phyloP scores from a whole-genome alignment of 2,797 vertebrate species.

The Semaprochilodus insignis region DNA sequence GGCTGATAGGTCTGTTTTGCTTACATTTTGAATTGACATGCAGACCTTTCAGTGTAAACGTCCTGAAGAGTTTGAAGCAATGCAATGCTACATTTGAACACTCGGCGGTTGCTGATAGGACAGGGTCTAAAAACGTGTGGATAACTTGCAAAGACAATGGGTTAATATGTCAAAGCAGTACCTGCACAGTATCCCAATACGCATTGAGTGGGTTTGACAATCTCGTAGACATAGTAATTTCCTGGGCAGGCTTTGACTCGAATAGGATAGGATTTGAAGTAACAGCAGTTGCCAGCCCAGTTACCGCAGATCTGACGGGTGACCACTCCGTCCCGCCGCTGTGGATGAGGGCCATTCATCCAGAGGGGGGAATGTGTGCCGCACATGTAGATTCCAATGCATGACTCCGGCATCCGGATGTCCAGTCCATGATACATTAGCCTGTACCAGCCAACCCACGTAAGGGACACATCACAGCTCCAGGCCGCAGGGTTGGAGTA shows the following conservation, averaged over 20 bases:
- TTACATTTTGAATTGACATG: no score
- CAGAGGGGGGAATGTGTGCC: neutral
- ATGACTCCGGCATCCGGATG: constrained; percentile 5
- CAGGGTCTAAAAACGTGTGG: no score
- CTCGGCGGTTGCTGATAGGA: no score
- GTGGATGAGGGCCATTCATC: neutral
- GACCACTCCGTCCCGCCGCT: neutral
- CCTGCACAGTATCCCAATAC: neutral
- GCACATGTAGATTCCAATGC: neutral
- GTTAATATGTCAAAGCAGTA: neutral
- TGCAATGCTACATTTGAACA: no score
- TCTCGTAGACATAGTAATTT: neutral
- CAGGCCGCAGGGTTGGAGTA: neutral
- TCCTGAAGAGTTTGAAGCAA: no score
- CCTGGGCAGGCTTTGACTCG: neutral
- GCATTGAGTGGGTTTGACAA: neutral
- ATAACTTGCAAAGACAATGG: no score
- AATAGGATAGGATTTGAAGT: neutral
- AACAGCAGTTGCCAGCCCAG: neutral
- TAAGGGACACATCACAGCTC: neutral
- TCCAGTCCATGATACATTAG: neutral
- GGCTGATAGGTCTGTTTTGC: no score
- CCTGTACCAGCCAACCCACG: neutral
- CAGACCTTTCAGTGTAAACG: no score
- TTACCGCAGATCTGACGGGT: neutral